Evolutionary conservation across 35 echinoderm and acorn worm species (phyloP).

Genomic region (Patiria miniata): DNA sequence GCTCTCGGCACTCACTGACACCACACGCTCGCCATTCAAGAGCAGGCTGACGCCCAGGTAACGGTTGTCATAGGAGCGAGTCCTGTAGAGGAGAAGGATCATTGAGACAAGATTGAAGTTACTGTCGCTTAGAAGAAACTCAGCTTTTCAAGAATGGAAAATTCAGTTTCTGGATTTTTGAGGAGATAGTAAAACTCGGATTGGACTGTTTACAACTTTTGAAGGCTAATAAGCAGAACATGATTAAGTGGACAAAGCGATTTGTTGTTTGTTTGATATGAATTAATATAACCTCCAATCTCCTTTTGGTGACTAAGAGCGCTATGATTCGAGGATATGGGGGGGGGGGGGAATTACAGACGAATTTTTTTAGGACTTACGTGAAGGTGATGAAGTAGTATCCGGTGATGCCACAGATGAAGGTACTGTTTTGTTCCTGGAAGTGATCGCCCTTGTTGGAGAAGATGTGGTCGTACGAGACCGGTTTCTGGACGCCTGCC

Average conservation of each 20-base stretch:
- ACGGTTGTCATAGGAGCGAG: constrained; percentile 66
- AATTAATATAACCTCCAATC: no score
- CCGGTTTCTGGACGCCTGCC: background rate
- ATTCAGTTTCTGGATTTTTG: background rate
- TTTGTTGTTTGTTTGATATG: no score
- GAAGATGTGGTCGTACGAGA: constrained; percentile 52
- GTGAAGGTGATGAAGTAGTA: constrained; percentile 83
- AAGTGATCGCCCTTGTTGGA: constrained; percentile 71
- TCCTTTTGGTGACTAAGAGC: no score
- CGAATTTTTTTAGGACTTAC: no score
- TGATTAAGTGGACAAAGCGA: no score
- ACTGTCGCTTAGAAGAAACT: background rate
- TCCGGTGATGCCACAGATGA: constrained; percentile 58
- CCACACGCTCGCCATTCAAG: constrained; percentile 66
- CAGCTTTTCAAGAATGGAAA: background rate
- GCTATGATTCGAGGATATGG: no score
- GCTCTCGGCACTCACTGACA: constrained; percentile 48
- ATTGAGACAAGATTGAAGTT: no score
- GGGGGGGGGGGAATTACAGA: no score
- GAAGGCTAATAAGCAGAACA: no score
- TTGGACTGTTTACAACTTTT: background rate
- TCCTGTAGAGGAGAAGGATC: constrained; percentile 24
- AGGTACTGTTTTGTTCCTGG: constrained; percentile 26
- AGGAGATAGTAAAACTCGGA: background rate
- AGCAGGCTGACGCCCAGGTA: constrained; percentile 65